A percentile compares a stretch with the other conserved stretches of the same genome.
These are phyloP conservation scores for Drosophila murphyi DNA, from an alignment of 1,140 invertebrate genomes.

Conservation along the genomic window DNA sequence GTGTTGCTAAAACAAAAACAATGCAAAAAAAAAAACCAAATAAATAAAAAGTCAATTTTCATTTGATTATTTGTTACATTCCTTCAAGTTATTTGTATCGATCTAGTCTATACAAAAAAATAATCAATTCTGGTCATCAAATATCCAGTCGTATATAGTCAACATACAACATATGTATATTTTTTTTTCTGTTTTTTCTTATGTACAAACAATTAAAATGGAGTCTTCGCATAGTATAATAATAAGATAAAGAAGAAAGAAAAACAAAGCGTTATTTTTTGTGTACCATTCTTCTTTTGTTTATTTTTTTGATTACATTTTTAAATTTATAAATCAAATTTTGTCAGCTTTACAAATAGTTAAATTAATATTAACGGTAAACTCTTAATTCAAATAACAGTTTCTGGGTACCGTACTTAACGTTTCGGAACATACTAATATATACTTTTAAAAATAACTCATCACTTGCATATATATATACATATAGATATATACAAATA, in stretches of 20 bases:
- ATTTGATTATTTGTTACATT: constrained; percentile 32
- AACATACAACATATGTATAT: constrained; percentile 3
- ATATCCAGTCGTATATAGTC: constrained; percentile 19
- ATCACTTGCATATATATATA: constrained; percentile 1
- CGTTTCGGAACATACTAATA: constrained; percentile 29
- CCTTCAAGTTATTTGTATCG: constrained; percentile 22
- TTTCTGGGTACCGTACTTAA: constrained; percentile 21
- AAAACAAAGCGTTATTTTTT: background rate
- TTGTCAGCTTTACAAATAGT: constrained; percentile 38
- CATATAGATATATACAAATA: constrained; percentile 24
- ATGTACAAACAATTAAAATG: constrained; percentile 21
- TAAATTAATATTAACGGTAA: constrained; percentile 26
- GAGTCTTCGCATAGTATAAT: constrained; percentile 39
- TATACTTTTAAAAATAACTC: background rate
- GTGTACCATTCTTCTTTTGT: constrained; percentile 19
- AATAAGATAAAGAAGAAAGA: background rate
- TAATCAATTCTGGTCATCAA: constrained; percentile 40
- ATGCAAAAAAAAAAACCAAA: constrained; percentile 12
- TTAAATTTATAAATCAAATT: constrained; percentile 19
- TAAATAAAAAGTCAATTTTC: background rate
- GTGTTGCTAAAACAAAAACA: constrained; percentile 44
- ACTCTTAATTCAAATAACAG: constrained; percentile 19
- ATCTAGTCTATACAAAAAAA: constrained; percentile 21
- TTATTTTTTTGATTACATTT: constrained; percentile 5
- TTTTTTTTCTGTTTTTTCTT: constrained; percentile 22